phyloP scores from a whole-genome alignment of 2,888 invertebrate genomes.

The Drosophila incognita region DNA sequence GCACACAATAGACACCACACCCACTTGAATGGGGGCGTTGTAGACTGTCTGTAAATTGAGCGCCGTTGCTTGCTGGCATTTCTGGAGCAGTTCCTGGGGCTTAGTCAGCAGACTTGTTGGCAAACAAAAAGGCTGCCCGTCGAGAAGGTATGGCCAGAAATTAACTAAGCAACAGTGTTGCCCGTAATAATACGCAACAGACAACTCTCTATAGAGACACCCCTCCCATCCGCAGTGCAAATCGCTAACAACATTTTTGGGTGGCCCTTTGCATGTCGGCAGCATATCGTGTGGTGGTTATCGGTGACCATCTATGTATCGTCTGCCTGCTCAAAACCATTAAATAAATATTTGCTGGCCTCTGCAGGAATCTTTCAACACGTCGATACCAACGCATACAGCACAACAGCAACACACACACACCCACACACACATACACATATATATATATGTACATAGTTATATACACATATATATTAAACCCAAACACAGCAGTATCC shows the following conservation, averaged over 20 bases:
- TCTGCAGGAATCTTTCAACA: slow-evolving; percentile 79
- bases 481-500: slow-evolving; percentile 17
- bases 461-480: background rate
- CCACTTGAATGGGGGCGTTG: slow-evolving; percentile 36
- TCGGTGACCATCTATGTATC: slow-evolving; percentile 41
- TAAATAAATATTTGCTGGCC: slow-evolving; percentile 80
- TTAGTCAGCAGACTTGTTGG: slow-evolving; percentile 62
- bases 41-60: slow-evolving; percentile 47
- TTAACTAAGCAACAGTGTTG: slow-evolving; percentile 72
- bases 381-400: slow-evolving; percentile 53
- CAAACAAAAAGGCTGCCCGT: slow-evolving; percentile 44
- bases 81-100: slow-evolving; percentile 52
- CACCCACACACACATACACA: slow-evolving; percentile 7
- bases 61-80: slow-evolving; percentile 51
- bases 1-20: slow-evolving; percentile 64
- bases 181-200: slow-evolving; percentile 24
- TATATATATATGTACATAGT: background rate
- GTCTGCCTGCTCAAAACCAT: slow-evolving; percentile 67
- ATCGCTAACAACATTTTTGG: slow-evolving; percentile 29
- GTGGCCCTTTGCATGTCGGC: slow-evolving; percentile 52
- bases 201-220: slow-evolving; percentile 7
- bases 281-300: slow-evolving; percentile 38
- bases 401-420: slow-evolving; percentile 45
- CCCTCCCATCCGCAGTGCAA: slow-evolving; percentile 29
- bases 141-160: slow-evolving; percentile 48